Evolutionary conservation across 2,888 invertebrate species (phyloP).

Genomic region (Tipula unca): DNA sequence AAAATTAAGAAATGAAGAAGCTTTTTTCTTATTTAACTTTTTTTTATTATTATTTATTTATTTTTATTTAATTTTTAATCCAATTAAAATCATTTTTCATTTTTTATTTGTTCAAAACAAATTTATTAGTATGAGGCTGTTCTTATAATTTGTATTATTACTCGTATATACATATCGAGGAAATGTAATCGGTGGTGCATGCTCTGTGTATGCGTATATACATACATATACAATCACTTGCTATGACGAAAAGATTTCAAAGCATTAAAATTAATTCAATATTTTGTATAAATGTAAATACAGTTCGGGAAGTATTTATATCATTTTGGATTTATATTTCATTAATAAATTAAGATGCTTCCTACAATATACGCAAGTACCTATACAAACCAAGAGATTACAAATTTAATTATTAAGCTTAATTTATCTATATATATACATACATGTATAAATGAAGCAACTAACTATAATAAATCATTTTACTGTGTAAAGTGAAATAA

Average conservation of each 20-base stretch:
- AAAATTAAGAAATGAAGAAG: not conserved
- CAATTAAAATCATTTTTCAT: slow-evolving; percentile 14
- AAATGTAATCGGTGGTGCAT: not conserved
- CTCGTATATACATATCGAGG: not conserved
- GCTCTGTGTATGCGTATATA: not conserved
- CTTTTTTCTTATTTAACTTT: not conserved
- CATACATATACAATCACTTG: not conserved
- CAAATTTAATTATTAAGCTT: not conserved
- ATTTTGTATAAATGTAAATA: not conserved
- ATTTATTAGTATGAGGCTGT: not conserved
- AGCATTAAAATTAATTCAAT: not conserved
- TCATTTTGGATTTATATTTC: not conserved
- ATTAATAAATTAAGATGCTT: not conserved
- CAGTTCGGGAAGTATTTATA: not conserved
- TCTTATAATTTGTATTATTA: not conserved
- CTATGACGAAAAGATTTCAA: not conserved
- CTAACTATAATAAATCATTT: not conserved
- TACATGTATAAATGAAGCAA: not conserved
- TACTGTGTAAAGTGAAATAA: not conserved
- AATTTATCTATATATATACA: not conserved
- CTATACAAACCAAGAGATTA: not conserved
- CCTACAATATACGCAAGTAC: not conserved
- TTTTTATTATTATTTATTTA: not conserved
- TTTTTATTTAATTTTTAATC: slow-evolving; percentile 8
- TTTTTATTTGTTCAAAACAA: not conserved